These are phyloP conservation scores for Ptyas mucosa DNA, from an alignment of 2,113 vertebrate genomes.

Conservation along the genomic window DNA sequence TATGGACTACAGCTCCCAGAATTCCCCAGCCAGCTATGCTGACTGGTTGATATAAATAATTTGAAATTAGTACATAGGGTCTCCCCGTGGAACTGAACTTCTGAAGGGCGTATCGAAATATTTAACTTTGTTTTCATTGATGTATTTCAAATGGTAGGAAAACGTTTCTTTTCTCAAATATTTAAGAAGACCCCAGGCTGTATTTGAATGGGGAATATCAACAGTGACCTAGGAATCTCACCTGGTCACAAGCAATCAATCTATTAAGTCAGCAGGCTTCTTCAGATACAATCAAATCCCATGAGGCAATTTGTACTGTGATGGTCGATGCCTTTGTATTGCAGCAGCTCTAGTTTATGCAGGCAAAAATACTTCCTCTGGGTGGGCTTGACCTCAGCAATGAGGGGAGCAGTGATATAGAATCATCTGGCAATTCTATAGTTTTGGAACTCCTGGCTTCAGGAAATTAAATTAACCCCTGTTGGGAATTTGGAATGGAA, in stretches of 20 bases:
- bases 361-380: constrained; percentile 3
- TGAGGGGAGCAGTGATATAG: constrained; percentile 17
- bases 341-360: neutral
- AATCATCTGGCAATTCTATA: constrained; percentile 37
- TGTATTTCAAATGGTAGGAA: neutral
- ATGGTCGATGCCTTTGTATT: neutral
- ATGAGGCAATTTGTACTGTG: constrained; percentile 7
- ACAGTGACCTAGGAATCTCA: constrained; percentile 38
- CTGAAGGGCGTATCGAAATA: neutral
- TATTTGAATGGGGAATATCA: constrained; percentile 10
- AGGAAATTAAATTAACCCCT: constrained; percentile 33
- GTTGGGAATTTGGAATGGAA: constrained; percentile 37
- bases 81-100: neutral
- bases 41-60: neutral
- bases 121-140: neutral
- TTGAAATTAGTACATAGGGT: neutral
- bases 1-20: neutral
- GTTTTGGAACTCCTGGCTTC: constrained; percentile 26
- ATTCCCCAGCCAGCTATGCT: neutral
- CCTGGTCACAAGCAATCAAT: constrained; percentile 4
- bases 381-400: constrained; percentile 22
- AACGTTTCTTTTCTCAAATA: neutral
- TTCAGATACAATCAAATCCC: constrained; percentile 16
- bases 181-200: neutral
- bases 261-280: neutral